phyloP scores from a whole-genome alignment of 2,888 invertebrate species.

The Aphidoletes aphidimyza region DNA sequence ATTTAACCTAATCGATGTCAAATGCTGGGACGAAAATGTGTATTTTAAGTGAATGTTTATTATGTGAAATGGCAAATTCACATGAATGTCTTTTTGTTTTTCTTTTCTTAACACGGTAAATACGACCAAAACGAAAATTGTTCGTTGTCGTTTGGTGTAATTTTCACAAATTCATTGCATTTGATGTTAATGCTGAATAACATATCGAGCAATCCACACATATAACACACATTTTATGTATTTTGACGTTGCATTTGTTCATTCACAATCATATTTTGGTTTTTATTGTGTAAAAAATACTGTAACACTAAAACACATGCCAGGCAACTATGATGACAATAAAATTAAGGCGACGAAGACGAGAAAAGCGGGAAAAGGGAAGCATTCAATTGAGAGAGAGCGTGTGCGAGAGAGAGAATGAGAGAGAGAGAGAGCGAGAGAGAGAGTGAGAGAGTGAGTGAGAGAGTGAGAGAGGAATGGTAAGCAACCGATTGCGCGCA shows the following conservation, averaged over 20 bases:
- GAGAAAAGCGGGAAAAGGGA: not conserved
- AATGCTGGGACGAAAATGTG: too few species aligned
- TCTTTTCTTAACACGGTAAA: too few species aligned
- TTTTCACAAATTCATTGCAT: not conserved
- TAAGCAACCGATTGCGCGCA: too few species aligned
- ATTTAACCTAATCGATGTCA: too few species aligned
- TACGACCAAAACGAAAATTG: not conserved
- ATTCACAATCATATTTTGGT: not conserved
- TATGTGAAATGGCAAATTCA: too few species aligned
- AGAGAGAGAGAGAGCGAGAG: too few species aligned
- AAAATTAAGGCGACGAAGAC: not conserved
- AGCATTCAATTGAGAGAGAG: too few species aligned
- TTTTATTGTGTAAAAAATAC: conserved; percentile 10
- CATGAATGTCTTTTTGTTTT: too few species aligned
- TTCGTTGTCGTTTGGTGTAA: not conserved
- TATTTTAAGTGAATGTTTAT: too few species aligned
- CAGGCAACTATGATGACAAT: conserved; percentile 21
- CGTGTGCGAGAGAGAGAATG: too few species aligned
- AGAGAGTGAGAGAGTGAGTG: too few species aligned
- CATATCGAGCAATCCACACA: not conserved
- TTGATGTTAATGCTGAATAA: not conserved
- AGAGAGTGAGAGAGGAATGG: too few species aligned
- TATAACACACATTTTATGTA: conserved; percentile 1
- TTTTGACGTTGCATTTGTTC: not conserved
- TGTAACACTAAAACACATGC: conserved; percentile 41